These are phyloP conservation scores for Microtus richardsoni DNA, from an alignment of 2,113 vertebrate genomes.

Conservation along the genomic window DNA sequence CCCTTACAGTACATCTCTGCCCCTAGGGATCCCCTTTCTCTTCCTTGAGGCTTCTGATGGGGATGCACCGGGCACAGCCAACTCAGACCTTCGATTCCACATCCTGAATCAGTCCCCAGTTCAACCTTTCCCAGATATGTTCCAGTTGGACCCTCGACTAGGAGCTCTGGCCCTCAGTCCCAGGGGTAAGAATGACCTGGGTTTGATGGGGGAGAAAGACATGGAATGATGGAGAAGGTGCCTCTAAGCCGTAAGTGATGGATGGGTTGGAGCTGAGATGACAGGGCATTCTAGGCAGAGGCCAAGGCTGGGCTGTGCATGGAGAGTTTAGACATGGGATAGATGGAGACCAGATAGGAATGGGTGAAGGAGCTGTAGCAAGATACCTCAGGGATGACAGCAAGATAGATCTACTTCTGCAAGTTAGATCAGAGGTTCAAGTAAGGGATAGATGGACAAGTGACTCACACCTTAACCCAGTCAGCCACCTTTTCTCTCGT, in stretches of 20 bases:
- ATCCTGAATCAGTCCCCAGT: conserved; percentile 88
- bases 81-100: conserved; percentile 88
- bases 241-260: background rate
- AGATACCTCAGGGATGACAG: background rate
- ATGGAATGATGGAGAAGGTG: background rate
- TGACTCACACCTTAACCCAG: background rate
- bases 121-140: conserved; percentile 86
- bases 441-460: conserved; percentile 27
- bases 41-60: conserved; percentile 86
- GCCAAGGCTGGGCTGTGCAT: background rate
- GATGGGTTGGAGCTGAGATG: background rate
- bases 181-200: conserved; percentile 84
- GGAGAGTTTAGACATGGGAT: background rate
- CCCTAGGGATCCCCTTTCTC: conserved; percentile 87
- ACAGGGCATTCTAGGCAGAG: background rate
- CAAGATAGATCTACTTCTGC: background rate
- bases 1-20: background rate
- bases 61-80: conserved; percentile 86
- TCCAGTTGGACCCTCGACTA: conserved; percentile 86
- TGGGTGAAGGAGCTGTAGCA: background rate
- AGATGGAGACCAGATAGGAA: background rate
- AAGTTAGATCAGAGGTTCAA: background rate
- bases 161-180: conserved; percentile 88
- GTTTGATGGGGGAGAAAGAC: background rate
- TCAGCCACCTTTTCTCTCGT: background rate